Conservation (phyloP, 2,797 vertebrate genomes). For the Arctocebus calabarensis region DNA sequence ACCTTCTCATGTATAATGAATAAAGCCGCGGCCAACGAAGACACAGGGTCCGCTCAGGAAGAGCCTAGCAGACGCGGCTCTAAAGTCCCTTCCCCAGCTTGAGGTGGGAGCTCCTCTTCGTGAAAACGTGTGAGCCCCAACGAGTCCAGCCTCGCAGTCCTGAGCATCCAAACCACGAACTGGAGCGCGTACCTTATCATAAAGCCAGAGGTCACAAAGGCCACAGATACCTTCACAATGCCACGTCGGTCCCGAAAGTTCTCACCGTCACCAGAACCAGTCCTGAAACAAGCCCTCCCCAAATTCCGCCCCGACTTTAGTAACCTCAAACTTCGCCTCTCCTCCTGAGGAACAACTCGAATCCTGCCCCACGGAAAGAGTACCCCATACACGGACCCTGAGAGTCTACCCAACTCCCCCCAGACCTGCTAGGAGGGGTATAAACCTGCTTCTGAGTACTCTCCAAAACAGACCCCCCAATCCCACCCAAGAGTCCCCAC, state of each 20-base stretch:
- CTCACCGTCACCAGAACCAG: slow-evolving; percentile 19
- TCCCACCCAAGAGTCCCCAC: neutral
- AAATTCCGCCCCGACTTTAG: slow-evolving; percentile 44
- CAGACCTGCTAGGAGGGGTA: neutral
- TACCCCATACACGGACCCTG: neutral
- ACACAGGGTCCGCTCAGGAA: neutral
- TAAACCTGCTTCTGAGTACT: neutral
- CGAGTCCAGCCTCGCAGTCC: neutral
- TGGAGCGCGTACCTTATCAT: neutral
- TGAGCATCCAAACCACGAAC: neutral
- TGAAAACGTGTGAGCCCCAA: neutral
- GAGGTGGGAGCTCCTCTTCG: neutral
- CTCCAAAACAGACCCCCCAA: slow-evolving; percentile 44
- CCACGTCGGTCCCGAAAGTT: slow-evolving; percentile 58
- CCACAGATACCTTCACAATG: slow-evolving; percentile 36
- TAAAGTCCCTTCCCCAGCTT: neutral
- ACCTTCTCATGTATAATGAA: slow-evolving; percentile 65
- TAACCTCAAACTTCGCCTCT: slow-evolving; percentile 55
- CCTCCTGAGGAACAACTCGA: neutral
- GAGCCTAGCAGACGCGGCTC: neutral
- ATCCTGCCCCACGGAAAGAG: neutral
- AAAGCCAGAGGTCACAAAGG: slow-evolving; percentile 68
- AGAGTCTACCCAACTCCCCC: neutral
- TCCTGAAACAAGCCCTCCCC: slow-evolving; percentile 29
- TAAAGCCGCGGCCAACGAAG: neutral